Percentiles rank a stretch among this genome's conserved stretches.
Conservation (phyloP, 2,113 vertebrate species). For the Thalassoma bifasciatum region DNA sequence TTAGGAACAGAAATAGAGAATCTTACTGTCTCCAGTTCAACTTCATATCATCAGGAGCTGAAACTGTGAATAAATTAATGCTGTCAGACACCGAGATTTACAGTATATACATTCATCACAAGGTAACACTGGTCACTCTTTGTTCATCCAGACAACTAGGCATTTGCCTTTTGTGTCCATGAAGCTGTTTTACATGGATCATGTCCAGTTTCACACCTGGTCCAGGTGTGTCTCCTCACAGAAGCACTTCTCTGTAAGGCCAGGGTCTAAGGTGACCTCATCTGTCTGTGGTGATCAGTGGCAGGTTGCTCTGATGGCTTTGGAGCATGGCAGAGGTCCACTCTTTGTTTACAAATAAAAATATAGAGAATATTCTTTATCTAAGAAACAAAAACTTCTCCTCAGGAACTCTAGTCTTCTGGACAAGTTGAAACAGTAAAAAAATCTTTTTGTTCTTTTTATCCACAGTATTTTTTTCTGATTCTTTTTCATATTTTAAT, state of each 20-base stretch:
- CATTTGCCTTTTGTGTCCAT: not conserved
- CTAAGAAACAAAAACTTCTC: conserved; percentile 40
- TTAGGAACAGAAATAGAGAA: conserved; percentile 3
- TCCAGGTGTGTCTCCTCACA: no score
- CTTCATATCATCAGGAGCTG: no score
- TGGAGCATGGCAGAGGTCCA: conserved; percentile 69
- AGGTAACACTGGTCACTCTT: no score
- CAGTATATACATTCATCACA: conserved; percentile 80
- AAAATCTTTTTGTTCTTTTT: conserved; percentile 5
- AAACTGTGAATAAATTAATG: no score
- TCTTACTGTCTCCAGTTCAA: no score
- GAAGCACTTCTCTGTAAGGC: no score
- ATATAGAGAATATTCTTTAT: conserved; percentile 61
- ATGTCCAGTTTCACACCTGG: no score
- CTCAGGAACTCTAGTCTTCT: conserved; percentile 21
- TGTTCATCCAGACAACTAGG: no score
- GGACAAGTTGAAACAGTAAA: conserved; percentile 51
- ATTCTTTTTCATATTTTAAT: conserved; percentile 40
- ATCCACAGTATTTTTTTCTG: not conserved
- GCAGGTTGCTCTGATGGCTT: conserved; percentile 61
- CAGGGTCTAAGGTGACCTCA: no score
- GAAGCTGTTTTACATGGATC: conserved; percentile 24
- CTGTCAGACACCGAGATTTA: conserved; percentile 74
- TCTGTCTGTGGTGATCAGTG: no score
- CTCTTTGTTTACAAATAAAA: conserved; percentile 60